Evolutionary conservation across 37 sponge, comb jelly and placozoan genomes (phyloP).

Genomic region (Theonella swinhoei): DNA sequence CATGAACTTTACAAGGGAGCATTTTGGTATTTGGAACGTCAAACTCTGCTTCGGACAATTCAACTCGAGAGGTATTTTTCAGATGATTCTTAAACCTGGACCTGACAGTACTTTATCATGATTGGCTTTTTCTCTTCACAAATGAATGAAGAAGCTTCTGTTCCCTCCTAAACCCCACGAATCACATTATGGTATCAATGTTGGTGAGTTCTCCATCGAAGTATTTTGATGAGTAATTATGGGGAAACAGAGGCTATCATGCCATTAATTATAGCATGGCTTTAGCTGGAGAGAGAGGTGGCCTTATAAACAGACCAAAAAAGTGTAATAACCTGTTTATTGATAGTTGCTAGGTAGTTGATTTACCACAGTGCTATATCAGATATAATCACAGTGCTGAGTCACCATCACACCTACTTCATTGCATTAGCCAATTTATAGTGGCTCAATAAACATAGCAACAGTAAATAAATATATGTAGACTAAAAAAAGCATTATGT

Average conservation of each 20-base stretch:
- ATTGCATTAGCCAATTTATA: too few species aligned
- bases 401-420: too few species aligned
- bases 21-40: not conserved
- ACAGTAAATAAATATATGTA: too few species aligned
- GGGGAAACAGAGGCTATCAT: not conserved
- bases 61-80: not conserved
- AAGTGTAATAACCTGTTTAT: too few species aligned
- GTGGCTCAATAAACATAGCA: too few species aligned
- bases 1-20: too few species aligned
- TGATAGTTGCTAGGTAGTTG: too few species aligned
- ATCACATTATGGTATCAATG: not conserved
- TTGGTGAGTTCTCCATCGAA: conserved; percentile 3
- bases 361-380: too few species aligned
- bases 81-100: not conserved
- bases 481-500: too few species aligned
- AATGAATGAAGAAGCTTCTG: not conserved
- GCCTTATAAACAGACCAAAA: too few species aligned
- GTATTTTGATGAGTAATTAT: too few species aligned
- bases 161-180: not conserved
- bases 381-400: too few species aligned
- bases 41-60: not conserved
- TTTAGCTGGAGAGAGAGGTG: not conserved
- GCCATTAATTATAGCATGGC: not conserved
- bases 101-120: not conserved
- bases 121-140: not conserved